Conservation (phyloP, 2,888 invertebrate genomes). For the Cryptus viduatorius region DNA sequence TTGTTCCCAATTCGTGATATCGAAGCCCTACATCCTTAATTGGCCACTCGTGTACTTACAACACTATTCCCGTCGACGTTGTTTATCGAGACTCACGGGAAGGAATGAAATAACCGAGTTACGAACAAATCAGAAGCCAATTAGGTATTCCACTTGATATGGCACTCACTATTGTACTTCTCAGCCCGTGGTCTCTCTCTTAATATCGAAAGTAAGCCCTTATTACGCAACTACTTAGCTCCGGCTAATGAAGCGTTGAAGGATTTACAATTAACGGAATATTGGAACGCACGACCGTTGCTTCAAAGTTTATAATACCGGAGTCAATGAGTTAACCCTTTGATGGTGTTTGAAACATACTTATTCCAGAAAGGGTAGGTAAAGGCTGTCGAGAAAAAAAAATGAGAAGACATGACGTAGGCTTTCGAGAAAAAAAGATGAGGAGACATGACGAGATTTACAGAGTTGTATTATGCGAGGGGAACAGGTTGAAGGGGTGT, state of each 20-base stretch:
- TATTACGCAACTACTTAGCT: not conserved
- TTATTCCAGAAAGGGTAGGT: slow-evolving; percentile 4
- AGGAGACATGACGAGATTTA: slow-evolving; percentile 25
- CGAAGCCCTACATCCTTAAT: slow-evolving; percentile 3
- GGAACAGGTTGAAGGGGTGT: not conserved
- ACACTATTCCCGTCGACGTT: not conserved
- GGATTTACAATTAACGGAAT: slow-evolving; percentile 44
- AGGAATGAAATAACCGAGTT: not conserved
- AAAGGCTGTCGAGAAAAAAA: slow-evolving; percentile 38
- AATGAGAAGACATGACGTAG: slow-evolving; percentile 32
- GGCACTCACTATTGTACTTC: not conserved
- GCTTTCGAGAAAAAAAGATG: slow-evolving; percentile 36
- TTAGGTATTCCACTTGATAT: slow-evolving; percentile 5
- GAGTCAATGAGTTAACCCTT: slow-evolving; percentile 11
- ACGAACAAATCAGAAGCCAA: not conserved
- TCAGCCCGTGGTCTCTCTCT: not conserved
- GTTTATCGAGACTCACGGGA: not conserved
- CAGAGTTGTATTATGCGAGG: slow-evolving; percentile 7
- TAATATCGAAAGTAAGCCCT: not conserved
- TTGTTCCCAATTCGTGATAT: not conserved
- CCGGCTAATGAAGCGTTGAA: not conserved
- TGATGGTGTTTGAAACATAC: slow-evolving; percentile 21
- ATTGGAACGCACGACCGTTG: slow-evolving; percentile 54
- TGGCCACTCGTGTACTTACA: slow-evolving; percentile 12
- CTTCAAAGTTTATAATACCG: too few relatives aligned